Percentiles rank a stretch among this genome's conserved stretches.
phyloP scores from a whole-genome alignment of 2,888 invertebrate genomes.

The Cephus runcator region DNA sequence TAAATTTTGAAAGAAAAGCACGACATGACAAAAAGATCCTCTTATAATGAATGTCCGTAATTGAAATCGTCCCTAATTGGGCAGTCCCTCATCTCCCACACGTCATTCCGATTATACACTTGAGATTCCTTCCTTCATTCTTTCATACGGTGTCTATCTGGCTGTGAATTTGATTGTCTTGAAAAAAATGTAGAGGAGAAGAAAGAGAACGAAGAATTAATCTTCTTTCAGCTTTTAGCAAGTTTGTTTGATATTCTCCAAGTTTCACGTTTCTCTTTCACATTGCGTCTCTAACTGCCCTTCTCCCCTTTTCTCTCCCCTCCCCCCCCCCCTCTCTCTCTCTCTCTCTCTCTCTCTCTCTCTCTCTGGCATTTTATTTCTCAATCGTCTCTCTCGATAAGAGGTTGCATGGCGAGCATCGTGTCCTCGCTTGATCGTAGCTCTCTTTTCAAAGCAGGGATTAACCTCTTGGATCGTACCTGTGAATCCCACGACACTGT shows the following conservation, averaged over 20 bases:
- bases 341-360: constrained; percentile 11
- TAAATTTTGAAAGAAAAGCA: too few species aligned
- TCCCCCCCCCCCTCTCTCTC: constrained; percentile 6
- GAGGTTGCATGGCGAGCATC: constrained; percentile 49
- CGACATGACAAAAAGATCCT: too few species aligned
- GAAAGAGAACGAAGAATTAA: too few species aligned
- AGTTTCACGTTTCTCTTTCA: neutral
- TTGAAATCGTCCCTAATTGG: too few species aligned
- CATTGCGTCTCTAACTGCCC: neutral
- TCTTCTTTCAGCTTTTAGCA: too few species aligned
- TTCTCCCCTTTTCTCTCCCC: neutral
- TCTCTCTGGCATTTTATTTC: constrained; percentile 15
- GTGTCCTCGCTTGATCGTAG: constrained; percentile 41
- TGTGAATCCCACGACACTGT: neutral
- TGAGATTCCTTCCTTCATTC: too few species aligned
- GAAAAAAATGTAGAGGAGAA: neutral
- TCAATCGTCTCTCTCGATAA: constrained; percentile 20
- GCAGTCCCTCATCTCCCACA: too few species aligned
- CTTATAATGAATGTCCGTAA: too few species aligned
- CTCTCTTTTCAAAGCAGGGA: neutral
- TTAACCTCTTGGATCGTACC: neutral
- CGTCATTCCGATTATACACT: too few species aligned
- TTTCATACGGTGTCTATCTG: neutral
- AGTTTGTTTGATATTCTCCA: too few species aligned
- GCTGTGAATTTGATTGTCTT: neutral